Conservation (phyloP, 2,888 invertebrate genomes). For the Mesochorus sp. region DNA sequence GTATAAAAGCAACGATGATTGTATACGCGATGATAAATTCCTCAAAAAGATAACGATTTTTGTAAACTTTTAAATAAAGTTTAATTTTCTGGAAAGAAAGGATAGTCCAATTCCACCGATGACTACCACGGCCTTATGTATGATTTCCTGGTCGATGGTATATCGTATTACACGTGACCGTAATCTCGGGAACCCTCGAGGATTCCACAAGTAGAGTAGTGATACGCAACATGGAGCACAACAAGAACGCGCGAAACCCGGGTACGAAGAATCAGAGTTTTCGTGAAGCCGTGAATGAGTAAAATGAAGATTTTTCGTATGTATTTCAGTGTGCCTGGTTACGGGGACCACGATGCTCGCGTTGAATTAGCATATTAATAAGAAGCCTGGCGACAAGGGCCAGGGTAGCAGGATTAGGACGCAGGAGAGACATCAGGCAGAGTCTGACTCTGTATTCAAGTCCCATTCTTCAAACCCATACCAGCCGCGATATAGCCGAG, state of each 20-base stretch:
- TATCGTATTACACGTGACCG: conserved; percentile 81
- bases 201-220: conserved; percentile 29
- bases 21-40: too few species aligned
- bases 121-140: conserved; percentile 56
- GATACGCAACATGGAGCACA: background rate
- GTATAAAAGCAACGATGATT: too few species aligned
- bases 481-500: conserved; percentile 6
- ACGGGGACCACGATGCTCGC: conserved; percentile 28
- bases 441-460: conserved; percentile 9
- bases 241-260: background rate
- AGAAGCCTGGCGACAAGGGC: conserved; percentile 80
- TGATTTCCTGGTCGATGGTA: conserved; percentile 79
- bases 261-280: background rate
- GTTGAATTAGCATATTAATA: conserved; percentile 82
- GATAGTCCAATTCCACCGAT: background rate
- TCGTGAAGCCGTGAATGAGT: background rate
- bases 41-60: background rate
- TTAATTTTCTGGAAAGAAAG: background rate
- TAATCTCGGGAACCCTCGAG: conserved; percentile 64
- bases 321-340: conserved; percentile 3
- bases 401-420: conserved; percentile 80
- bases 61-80: background rate
- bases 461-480: conserved; percentile 5
- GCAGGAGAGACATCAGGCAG: conserved; percentile 65
- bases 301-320: conserved; percentile 1